Base-by-base conservation (phyloP, 1,140 invertebrate genomes). In the Apocrypta bakeri region DNA sequence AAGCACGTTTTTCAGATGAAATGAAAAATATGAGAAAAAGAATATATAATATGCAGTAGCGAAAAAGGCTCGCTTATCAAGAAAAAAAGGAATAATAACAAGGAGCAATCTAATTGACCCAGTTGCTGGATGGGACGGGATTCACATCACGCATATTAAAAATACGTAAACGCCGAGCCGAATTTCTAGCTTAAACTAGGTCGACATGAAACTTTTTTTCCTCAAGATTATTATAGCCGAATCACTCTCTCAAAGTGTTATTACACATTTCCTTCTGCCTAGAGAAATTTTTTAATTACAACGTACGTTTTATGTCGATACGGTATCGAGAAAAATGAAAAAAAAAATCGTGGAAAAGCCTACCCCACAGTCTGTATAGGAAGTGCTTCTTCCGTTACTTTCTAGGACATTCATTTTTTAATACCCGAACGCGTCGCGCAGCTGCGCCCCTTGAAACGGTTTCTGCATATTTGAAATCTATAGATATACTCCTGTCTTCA, bases 381-480 rank as follows among this genome's bases (percentile, higher is more conserved):
- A n/a, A n/a, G n/a, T n/a, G n/a, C 25, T 27, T 68, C 11, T n/a
- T 31, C 71, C 27, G 64, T 48, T 71, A 81, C 85, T 71, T 80
- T 24, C 73, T 2, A 24, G n/a, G 17, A 29, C 83, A 76, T 87
- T 87, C 83, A 81, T 84, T 86, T 86, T 87, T 87, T 85, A 85
- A 87, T 86, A 88, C 80, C 69, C 83, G 85, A 86, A 85, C 84
- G 84, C 86, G 85, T 86, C 85, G 48, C 64, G 24, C 66, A 63
- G 69, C 69, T 63, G 79, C 48, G 27, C 24, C 21, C 21, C 64
- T 29, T 17, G 72, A 73, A 56, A 86, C 85, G 84, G 87, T 89
- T 88, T 89, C 86, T 88, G 86, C 88, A 89, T 89, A 89, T 89
- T 89, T 89, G 88, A 89, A 89, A 89, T 89, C 88, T 88, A 89